phyloP scores from a whole-genome alignment of 2,113 vertebrate species.

The Crocuta crocuta region DNA sequence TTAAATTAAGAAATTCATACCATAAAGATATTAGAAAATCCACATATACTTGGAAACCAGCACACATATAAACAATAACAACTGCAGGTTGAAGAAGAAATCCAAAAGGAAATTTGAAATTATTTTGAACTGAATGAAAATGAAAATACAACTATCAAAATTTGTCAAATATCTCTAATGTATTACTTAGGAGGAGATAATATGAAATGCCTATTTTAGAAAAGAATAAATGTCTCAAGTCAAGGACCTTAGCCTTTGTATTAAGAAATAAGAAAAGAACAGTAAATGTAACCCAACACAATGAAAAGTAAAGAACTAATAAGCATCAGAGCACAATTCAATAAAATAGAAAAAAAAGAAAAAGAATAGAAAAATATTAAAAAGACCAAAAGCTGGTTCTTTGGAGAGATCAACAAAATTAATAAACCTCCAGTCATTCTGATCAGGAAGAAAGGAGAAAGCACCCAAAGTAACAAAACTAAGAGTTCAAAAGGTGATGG shows the following conservation, averaged over 20 bases:
- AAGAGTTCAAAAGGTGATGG: not conserved
- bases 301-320: not conserved
- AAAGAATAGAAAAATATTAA: not conserved
- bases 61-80: not conserved
- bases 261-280: not conserved
- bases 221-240: not conserved
- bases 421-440: not conserved
- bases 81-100: not conserved
- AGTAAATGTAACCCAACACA: not conserved
- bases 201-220: not conserved
- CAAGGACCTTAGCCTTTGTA: not conserved
- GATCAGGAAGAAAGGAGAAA: not conserved
- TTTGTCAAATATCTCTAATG: not conserved
- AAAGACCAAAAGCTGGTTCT: not conserved
- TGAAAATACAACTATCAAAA: not conserved
- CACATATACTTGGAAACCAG: not conserved
- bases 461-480: not conserved
- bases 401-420: not conserved
- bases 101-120: not conserved
- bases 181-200: not conserved
- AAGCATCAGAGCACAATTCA: not conserved
- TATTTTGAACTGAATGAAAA: not conserved
- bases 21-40: not conserved
- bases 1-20: not conserved
- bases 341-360: not conserved